These are phyloP conservation scores for Polydesmus complanatus DNA, from an alignment of 2,888 invertebrate genomes.

Conservation along the genomic window DNA sequence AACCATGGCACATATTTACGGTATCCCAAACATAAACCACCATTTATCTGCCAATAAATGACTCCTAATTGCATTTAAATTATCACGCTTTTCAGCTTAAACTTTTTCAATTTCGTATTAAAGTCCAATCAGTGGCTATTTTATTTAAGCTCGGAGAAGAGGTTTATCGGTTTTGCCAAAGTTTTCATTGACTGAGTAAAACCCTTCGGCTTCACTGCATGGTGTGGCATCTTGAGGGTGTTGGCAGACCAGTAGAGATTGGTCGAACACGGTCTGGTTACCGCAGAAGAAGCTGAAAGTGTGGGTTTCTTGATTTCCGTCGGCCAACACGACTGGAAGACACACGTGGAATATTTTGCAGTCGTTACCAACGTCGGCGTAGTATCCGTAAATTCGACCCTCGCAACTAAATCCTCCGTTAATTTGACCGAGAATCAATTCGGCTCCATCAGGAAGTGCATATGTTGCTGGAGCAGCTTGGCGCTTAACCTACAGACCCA, in stretches of 20 bases:
- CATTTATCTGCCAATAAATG: too few relatives aligned
- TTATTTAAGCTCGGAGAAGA: not conserved
- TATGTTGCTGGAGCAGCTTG: slow-evolving; percentile 17
- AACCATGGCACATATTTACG: too few relatives aligned
- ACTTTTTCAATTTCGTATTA: too few relatives aligned
- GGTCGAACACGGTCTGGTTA: slow-evolving; percentile 24
- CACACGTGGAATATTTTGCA: slow-evolving; percentile 34
- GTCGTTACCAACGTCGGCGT: slow-evolving; percentile 74
- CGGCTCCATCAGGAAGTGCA: slow-evolving; percentile 19
- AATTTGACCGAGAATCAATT: slow-evolving; percentile 33
- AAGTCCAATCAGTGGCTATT: too few relatives aligned
- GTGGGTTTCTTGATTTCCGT: not conserved
- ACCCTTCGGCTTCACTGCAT: slow-evolving; percentile 21
- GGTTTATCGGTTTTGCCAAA: slow-evolving; percentile 20
- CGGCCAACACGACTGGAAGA: slow-evolving; percentile 8
- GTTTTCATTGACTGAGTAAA: slow-evolving; percentile 22
- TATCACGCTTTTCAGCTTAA: too few relatives aligned
- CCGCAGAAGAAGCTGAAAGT: slow-evolving; percentile 23
- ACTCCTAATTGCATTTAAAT: too few relatives aligned
- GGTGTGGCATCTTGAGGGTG: slow-evolving; percentile 21
- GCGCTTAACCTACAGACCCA: slow-evolving; percentile 12
- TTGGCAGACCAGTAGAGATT: slow-evolving; percentile 22
- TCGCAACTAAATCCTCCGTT: slow-evolving; percentile 66
- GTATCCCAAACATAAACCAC: too few relatives aligned
- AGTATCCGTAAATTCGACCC: slow-evolving; percentile 64